Evolutionary conservation across 2,888 invertebrate species (phyloP).

Genomic region (Keiferia lycopersicella): DNA sequence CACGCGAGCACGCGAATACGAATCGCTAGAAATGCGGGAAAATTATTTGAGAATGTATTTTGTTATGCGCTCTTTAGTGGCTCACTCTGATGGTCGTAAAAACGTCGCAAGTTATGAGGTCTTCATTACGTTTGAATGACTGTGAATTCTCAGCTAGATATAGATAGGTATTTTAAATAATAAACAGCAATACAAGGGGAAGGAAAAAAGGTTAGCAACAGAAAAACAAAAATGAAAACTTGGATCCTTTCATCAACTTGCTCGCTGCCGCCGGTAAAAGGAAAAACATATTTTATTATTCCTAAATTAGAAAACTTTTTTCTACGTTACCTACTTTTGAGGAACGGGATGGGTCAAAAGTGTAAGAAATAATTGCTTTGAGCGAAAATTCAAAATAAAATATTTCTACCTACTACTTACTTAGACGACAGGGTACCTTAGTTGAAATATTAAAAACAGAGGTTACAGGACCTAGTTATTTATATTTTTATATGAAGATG

Average conservation of each 20-base stretch:
- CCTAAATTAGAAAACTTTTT: slow-evolving; percentile 74
- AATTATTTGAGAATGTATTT: slow-evolving; percentile 31
- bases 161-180: slow-evolving; percentile 17
- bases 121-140: background rate
- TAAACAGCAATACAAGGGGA: slow-evolving; percentile 54
- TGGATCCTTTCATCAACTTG: slow-evolving; percentile 68
- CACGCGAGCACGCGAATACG: slow-evolving; percentile 75
- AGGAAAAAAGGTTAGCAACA: slow-evolving; percentile 61
- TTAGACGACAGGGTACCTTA: background rate
- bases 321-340: slow-evolving; percentile 50
- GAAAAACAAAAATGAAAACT: slow-evolving; percentile 71
- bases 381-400: background rate
- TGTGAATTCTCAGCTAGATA: background rate
- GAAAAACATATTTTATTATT: slow-evolving; percentile 72
- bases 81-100: slow-evolving; percentile 26
- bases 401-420: background rate
- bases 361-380: slow-evolving; percentile 42
- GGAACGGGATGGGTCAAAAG: slow-evolving; percentile 54
- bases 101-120: slow-evolving; percentile 4
- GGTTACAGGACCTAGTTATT: slow-evolving; percentile 24
- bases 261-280: slow-evolving; percentile 59
- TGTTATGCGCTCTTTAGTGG: slow-evolving; percentile 23
- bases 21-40: slow-evolving; percentile 41
- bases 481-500: slow-evolving; percentile 34
- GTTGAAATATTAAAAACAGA: background rate